phyloP scores from a whole-genome alignment of 2,797 vertebrate species.

The Synanceia verrucosa region DNA sequence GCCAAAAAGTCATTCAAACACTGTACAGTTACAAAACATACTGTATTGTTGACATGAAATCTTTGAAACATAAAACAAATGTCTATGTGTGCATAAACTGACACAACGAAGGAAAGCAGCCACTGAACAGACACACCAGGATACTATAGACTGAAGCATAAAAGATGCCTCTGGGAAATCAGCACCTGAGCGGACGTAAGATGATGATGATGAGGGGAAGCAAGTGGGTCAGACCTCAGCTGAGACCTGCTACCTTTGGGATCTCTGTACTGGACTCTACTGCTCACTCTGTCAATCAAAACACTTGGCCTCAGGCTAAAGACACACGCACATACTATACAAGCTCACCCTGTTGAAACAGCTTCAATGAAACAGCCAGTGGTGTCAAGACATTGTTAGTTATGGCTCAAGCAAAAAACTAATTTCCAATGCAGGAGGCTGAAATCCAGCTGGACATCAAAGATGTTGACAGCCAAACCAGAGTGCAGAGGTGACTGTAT shows the following conservation, averaged over 20 bases:
- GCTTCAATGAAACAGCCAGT: conserved; percentile 7
- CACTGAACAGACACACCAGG: background rate
- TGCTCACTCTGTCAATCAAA: conserved; percentile 37
- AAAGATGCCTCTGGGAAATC: conserved; percentile 15
- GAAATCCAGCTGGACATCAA: conserved; percentile 48
- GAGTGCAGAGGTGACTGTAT: conserved; percentile 41
- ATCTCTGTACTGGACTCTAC: conserved; percentile 21
- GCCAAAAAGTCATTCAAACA: too few relatives aligned
- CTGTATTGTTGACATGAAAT: too few relatives aligned
- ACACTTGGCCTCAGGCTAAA: conserved; percentile 31
- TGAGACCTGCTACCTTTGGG: conserved; percentile 34
- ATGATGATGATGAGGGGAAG: conserved; percentile 43
- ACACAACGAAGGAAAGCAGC: background rate
- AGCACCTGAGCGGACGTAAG: background rate
- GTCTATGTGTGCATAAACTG: background rate
- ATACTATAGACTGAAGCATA: background rate
- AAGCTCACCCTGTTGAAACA: background rate
- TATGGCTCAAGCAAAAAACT: background rate
- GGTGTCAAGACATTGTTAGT: conserved; percentile 6
- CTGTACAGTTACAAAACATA: too few relatives aligned
- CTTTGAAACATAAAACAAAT: background rate
- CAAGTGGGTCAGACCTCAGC: conserved; percentile 38
- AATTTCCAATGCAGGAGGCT: conserved; percentile 14
- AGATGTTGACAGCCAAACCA: background rate
- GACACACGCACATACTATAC: background rate